Evolutionary conservation across 1,140 invertebrate genomes (phyloP), one percentile per base, ranked within the genome.

Genomic region (fruit fly (Drosophila melanogaster)): DNA sequence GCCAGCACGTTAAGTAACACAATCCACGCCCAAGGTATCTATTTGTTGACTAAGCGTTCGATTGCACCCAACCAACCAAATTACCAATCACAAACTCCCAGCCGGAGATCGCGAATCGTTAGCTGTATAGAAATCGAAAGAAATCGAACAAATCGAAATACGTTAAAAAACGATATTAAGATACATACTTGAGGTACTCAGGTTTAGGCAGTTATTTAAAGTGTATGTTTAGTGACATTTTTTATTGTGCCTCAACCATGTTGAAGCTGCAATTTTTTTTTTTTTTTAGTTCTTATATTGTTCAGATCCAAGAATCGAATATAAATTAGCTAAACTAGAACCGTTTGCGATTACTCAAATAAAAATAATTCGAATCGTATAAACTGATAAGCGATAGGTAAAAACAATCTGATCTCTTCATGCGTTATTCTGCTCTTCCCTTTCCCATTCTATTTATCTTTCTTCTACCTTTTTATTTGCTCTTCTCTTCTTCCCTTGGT

Each of bases 1-100:
- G 87, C 91, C 50, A 92, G 89, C 60, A 92, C 91, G 59, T 77
- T 91, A 85, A 91, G 85, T 83, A 85, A 70, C 65, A 85, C 81
- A 77, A 67, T 90, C 26, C 79, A 89, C 43, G 67, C 65, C 43
- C 91, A 92, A 92, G 91, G 91, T 92, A 92, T 91, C 86, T 89
- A 89, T 89, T 89, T 84, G 84, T 79, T 89, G 41, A 86, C 66
- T 81, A 79, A 81, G 77, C 76, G 47, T 80, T 76, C 40, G 35
- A 26, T 17, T 10, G 17, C 35, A 75, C 37, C 53, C 53, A 49
- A 65, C 15, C n/a, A 64, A 66, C 8, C 62, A 17, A 64, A 5
- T 47, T 61, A 38, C 40, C 57, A 61, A 46, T 40, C 59, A 66
- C 54, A 57, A 61, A 57, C 58, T 60, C 55, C 55, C 58, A 40